phyloP scores from a whole-genome alignment of 2,888 invertebrate genomes.

The Leucozona laternaria region DNA sequence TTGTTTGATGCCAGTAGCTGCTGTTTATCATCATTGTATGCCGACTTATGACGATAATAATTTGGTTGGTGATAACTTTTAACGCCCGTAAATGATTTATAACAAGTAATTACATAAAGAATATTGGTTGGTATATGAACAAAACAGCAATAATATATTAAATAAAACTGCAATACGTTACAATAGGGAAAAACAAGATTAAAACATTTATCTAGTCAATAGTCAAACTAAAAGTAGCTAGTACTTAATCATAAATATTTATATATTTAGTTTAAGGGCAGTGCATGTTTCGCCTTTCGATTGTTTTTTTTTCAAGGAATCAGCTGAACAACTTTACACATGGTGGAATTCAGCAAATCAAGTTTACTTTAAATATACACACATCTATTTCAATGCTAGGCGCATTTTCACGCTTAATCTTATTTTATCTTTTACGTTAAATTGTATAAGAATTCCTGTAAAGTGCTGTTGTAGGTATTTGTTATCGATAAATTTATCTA shows the following conservation, averaged over 20 bases:
- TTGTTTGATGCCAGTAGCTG: too few relatives aligned
- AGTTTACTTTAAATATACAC: neutral
- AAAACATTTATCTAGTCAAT: neutral
- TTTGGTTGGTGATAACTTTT: too few relatives aligned
- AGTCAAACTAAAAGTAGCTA: neutral
- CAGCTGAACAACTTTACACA: neutral
- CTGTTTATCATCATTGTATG: too few relatives aligned
- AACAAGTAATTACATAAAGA: neutral
- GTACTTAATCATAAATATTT: neutral
- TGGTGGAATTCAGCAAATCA: neutral
- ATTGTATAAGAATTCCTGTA: conserved; percentile 30
- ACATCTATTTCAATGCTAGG: neutral
- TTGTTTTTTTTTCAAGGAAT: neutral
- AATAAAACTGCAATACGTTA: conserved; percentile 26
- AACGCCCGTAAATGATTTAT: neutral
- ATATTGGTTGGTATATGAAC: conserved; percentile 6
- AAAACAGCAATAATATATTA: conserved; percentile 25
- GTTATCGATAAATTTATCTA: conserved; percentile 9
- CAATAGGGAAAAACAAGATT: neutral
- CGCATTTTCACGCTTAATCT: neutral
- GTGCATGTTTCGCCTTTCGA: neutral
- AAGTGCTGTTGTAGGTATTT: conserved; percentile 23
- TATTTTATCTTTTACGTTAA: neutral
- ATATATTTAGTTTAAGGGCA: conserved; percentile 6
- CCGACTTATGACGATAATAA: too few relatives aligned